Evolutionary conservation across 2,888 invertebrate genomes (phyloP), one percentile per base, ranked within the genome.

Genomic region (Conops quadrifasciatus): DNA sequence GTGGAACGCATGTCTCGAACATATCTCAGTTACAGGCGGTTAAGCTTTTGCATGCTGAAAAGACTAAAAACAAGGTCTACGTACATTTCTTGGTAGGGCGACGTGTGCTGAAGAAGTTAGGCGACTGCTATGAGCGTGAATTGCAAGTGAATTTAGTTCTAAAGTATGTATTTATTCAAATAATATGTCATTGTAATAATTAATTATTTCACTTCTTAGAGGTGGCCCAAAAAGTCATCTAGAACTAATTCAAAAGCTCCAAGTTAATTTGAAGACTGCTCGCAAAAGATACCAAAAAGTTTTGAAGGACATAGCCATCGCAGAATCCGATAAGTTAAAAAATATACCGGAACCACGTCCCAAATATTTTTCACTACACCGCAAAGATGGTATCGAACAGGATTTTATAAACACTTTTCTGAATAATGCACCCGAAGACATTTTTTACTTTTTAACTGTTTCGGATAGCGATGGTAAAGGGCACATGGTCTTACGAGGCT

Each of bases 1-100:
- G 95, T 84, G 95, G 95, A 1, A 95, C 95, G 0, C 95, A 95
- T 81, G 94, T 95, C 0, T 87, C 89, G 4, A 94, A 92, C 83
- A 86, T 94, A 43, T 89, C 89, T 71, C 91, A 92, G 81, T 83
- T 92, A 21, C 92, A 92, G 87, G 86, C 88, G 43, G 87, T 92
- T 30, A 92, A 92, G 80, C 79, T 95, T 58, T 81, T 93, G 16
- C 89, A 91, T 67, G 86, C 87, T 0, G 94, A 94, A 78, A 92
- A 93, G 73, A 91, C 92, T 11, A 94, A 93, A 81, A 88, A 89
- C 5, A 90, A 90, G 80, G 88, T 88, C 0, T 87, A 90, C 65
- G 84, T 92, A 0, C 88, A 89, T 79, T 95, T 95, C 84, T 83
- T 94, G 4, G 91, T 91, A 1, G 95, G 95, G 0, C 88, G 89